Evolutionary conservation across 2,888 invertebrate species (phyloP), one percentile per base, ranked within the genome.

Genomic region (Drosophila sordidula): DNA sequence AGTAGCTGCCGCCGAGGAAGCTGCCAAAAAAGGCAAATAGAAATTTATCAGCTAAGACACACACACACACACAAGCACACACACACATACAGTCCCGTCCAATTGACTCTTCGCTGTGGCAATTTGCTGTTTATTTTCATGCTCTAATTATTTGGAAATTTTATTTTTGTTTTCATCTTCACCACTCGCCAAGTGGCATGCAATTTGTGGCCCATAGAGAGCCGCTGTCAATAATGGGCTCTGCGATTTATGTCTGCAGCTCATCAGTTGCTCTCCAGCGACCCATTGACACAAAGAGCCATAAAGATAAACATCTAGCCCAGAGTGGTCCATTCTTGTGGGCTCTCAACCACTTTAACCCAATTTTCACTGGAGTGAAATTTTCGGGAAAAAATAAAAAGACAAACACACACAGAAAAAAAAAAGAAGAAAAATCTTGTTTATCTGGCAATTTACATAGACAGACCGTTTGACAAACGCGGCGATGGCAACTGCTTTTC

Each of bases 61-160:
- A 59, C 59, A 54, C 34, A 39, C 51, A 51, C 57, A 70, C 39
- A 74, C 38, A 47, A 51, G 36, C 16, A 55, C 22, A 45, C 26
- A 45, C 42, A 47, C 39, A 58, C 51, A 26, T n/a, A 46, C n/a
- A 32, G 9, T 18, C 14, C 41, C 41, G 25, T 12, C 49, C 32
- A 46, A 65, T 71, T 51, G 70, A 44, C 58, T 70, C 52, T 45
- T 67, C 65, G 22, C 51, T 72, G 66, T 26, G 65, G 72, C 80
- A 82, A 78, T 78, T 80, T 69, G 81, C 88, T 71, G 66, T 78
- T 86, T 83, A 83, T 86, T 88, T 89, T 87, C 89, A 85, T 79
- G 85, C 85, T 85, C 85, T 85, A 85, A 85, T 85, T 85, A 85
- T 85, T 85, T 85, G 89, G 85, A 85, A 85, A 85, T 85, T 81